These are phyloP conservation scores for Melitaea athalia DNA, from an alignment of 2,888 invertebrate species.

Conservation along the genomic window DNA sequence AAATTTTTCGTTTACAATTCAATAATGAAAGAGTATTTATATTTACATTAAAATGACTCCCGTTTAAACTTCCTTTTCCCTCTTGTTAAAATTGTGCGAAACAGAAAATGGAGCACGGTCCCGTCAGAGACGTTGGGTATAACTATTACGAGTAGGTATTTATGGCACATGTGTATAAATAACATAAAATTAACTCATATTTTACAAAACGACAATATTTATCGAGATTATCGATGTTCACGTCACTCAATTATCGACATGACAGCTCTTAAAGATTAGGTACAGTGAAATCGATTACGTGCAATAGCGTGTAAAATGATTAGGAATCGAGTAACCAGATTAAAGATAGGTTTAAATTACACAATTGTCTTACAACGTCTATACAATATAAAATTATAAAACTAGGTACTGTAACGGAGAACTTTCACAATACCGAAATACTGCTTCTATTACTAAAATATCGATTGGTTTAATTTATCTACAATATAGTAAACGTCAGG, in stretches of 20 bases:
- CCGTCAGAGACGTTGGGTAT: slow-evolving; percentile 61
- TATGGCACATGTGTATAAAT: slow-evolving; percentile 76
- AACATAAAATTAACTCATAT: slow-evolving; percentile 60
- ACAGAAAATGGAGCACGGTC: slow-evolving; percentile 40
- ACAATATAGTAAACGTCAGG: slow-evolving; percentile 61
- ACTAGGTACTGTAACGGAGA: slow-evolving; percentile 71
- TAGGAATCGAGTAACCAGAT: slow-evolving; percentile 43
- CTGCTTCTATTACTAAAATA: slow-evolving; percentile 71
- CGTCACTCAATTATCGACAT: slow-evolving; percentile 39
- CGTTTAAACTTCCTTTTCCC: slow-evolving; percentile 24
- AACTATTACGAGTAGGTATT: slow-evolving; percentile 53
- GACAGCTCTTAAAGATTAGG: slow-evolving; percentile 36
- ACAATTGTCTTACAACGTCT: slow-evolving; percentile 59
- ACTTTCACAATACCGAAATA: slow-evolving; percentile 70
- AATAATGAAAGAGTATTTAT: slow-evolving; percentile 33
- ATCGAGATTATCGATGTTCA: slow-evolving; percentile 50
- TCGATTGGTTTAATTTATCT: slow-evolving; percentile 63
- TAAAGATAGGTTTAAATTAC: slow-evolving; percentile 43
- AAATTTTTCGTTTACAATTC: slow-evolving; percentile 1
- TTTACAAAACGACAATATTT: slow-evolving; percentile 57
- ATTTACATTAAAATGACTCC: slow-evolving; percentile 35
- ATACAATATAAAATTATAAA: slow-evolving; percentile 72
- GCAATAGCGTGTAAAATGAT: slow-evolving; percentile 34
- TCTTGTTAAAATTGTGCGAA: slow-evolving; percentile 42
- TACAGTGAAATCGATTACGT: slow-evolving; percentile 37